phyloP scores from a whole-genome alignment of 2,113 vertebrate species.

The Thermophis baileyi region DNA sequence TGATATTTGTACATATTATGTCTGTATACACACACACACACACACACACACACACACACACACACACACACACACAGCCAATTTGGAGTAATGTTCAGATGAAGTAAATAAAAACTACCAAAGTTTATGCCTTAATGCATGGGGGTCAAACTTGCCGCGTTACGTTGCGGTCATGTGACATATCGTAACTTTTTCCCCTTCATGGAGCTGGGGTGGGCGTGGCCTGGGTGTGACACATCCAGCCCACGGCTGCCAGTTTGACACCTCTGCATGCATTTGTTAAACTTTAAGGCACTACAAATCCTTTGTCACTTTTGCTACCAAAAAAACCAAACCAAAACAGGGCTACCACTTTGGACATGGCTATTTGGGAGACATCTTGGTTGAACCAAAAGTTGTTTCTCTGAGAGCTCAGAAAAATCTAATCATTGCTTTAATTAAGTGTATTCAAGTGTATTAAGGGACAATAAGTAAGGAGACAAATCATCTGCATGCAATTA shows the following conservation, averaged over 20 bases:
- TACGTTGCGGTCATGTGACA: no score
- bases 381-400: slow-evolving; percentile 10
- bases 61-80: not conserved
- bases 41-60: not conserved
- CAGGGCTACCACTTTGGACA: not conserved
- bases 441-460: not conserved
- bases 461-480: slow-evolving; percentile 14
- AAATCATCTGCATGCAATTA: slow-evolving; percentile 22
- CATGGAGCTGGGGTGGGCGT: no score
- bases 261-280: not conserved
- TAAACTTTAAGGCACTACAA: not conserved
- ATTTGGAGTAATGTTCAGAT: not conserved
- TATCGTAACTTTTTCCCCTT: no score
- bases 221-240: no score
- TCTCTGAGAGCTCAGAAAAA: not conserved
- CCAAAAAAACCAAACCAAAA: not conserved
- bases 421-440: slow-evolving; percentile 6
- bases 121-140: not conserved
- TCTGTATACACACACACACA: not conserved
- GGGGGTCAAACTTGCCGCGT: not conserved
- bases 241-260: no score
- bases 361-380: not conserved
- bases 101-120: not conserved
- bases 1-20: not conserved
- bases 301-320: not conserved